Evolutionary conservation across 2,113 vertebrate species (phyloP).

Genomic region (Meriones unguiculatus): DNA sequence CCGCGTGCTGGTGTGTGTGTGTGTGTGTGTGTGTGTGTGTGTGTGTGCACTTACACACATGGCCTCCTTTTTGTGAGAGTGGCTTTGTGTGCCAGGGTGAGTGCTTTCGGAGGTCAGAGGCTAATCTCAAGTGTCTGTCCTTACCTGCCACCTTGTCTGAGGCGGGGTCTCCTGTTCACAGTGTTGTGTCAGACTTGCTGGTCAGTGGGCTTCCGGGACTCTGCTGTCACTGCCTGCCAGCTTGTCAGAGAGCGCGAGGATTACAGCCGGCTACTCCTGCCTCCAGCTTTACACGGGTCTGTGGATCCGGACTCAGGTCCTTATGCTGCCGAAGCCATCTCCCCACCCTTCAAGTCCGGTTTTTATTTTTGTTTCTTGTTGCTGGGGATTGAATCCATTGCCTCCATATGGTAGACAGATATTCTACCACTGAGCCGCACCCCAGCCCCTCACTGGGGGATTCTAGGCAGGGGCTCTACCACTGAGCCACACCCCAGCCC

Average conservation of each 20-base stretch:
- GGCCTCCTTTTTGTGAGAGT: background rate
- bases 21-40: background rate
- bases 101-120: background rate
- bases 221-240: no score
- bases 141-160: background rate
- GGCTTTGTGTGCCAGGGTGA: background rate
- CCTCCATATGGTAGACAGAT: background rate
- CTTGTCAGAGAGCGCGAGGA: no score
- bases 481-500: background rate
- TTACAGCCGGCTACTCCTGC: background rate
- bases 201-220: background rate
- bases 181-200: background rate
- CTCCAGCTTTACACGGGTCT: background rate
- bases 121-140: background rate
- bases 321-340: background rate
- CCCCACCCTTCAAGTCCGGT: background rate
- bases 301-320: background rate
- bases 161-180: background rate
- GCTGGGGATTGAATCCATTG: background rate
- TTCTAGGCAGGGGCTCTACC: background rate
- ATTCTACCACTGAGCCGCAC: background rate
- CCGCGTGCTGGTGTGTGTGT: background rate
- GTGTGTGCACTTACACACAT: no score
- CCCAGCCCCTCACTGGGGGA: no score
- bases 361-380: background rate